Base-by-base conservation (phyloP, 2,113 vertebrate genomes). In the Eulacestoma nigropectus region DNA sequence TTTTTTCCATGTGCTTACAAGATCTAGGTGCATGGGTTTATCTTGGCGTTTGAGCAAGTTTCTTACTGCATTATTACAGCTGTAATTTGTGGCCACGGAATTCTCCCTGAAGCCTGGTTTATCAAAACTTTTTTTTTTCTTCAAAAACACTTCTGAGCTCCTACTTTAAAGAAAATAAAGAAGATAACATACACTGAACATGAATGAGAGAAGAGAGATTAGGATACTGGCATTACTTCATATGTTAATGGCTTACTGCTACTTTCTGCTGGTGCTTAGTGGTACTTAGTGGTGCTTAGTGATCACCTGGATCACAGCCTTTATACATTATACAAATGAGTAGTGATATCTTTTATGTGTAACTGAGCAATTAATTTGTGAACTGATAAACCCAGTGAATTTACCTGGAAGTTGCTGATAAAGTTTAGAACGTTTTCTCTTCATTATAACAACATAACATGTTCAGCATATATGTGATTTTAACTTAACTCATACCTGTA, bases 1-100 rank as follows among this genome's bases (percentile, higher is more conserved):
- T 37, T 85, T 83, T 87, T 53, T 77, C 27, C 23, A 17, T 72
- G n/a, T 83, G 29, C 67, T 53, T 87, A 26, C 46, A 55, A 63
- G 23, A 53, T 80, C 30, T 68, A 83, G 42, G n/a, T 70, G 29
- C 33, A 26, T 27, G 87, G 57, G 62, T 94, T 96, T 95, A 21
- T 91, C 55, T 93, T 96, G 90, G 94, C 83, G 57, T 57, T 84
- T 65, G 32, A 86, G 23, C 44, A 75, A 69, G 41, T 84, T 87
- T 80, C 63, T 56, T 74, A 59, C 27, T 69, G 25, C 21, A 26
- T 89, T 79, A 62, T 82, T 93, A 50, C 9, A 72, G 29, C 37
- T 83, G 13, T 87, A 76, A 85, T 84, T 91, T 94, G 68, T 94
- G 70, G 75, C 79, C 39, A 46, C 41, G 87, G 79, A 68, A 79